Base-by-base conservation (phyloP, 2,888 invertebrate species). In the Leptopilina syphax region DNA sequence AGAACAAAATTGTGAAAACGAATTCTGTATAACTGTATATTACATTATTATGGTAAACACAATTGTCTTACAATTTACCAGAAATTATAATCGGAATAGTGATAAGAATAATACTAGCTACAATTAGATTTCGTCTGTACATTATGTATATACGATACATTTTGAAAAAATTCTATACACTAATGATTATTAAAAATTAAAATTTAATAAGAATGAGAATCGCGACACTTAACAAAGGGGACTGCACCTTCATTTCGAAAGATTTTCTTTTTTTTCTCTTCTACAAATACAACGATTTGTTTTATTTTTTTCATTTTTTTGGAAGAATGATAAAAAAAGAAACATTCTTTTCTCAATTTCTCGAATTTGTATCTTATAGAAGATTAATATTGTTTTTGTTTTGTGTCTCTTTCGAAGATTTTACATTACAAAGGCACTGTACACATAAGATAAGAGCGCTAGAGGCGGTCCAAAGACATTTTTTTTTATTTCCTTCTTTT, bases 341-440 rank as follows among this genome's bases (percentile, higher is more conserved):
- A 63, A 63, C 3, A 24, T 63, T 24, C 24, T 63, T 63, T 47
- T 18, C 47, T 68, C 68, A 24, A 47, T 47, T 34, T 68, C 44
- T 68, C 47, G 10, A 65, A 24, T 27, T 50, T 27, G 44, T 34
- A 60, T 73, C 57, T 12, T 60, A 44, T 18, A 66, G 57, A 65
- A 79, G 47, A 73, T 76, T n/a, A 76, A 47, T 60, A 76, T 44
- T 44, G 9, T 10, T 50, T 50, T 50, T 3, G 24, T 77, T 73
- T 70, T 65, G 54, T 70, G 34, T 57, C 10, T 80, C 80, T 82
- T 78, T 41, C 66, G 77, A 79, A 79, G 79, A 77, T 81, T 10
- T 86, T 85, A 88, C 88, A 87, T 86, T 90, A 90, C 84, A 90
- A 91, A 91, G 91, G 91, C 91, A 91, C 91, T 91, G 90, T 91